Conservation (phyloP, 2,113 vertebrate species). For the Tor tambroides region DNA sequence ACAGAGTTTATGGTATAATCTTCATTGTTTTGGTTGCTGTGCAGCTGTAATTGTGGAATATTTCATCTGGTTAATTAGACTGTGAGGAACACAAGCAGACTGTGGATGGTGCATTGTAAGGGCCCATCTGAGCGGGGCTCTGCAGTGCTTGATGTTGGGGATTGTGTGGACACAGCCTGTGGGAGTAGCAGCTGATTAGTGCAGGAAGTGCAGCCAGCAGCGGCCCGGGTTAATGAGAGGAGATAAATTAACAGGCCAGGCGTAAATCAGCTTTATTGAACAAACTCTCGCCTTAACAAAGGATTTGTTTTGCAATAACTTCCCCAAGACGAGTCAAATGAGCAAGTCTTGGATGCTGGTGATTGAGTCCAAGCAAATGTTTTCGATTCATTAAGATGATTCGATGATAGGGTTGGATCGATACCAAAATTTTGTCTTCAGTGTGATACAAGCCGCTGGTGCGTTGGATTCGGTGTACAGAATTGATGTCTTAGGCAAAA, state of each 20-base stretch:
- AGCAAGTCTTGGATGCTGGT: constrained; percentile 34
- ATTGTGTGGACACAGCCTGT: constrained; percentile 50
- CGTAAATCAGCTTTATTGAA: constrained; percentile 64
- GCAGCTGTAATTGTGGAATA: constrained; percentile 30
- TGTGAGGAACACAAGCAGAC: background rate
- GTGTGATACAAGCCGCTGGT: background rate
- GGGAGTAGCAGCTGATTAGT: constrained; percentile 68
- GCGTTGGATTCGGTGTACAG: background rate
- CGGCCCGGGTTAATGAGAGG: constrained; percentile 67
- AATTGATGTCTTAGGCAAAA: background rate
- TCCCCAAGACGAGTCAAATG: constrained; percentile 51
- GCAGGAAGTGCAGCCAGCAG: constrained; percentile 66
- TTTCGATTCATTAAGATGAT: constrained; percentile 20
- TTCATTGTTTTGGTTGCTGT: constrained; percentile 42
- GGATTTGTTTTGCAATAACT: constrained; percentile 63
- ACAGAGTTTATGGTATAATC: constrained; percentile 23
- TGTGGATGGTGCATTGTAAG: constrained; percentile 2
- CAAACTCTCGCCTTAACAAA: constrained; percentile 52
- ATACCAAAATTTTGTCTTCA: background rate
- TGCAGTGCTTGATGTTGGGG: constrained; percentile 47
- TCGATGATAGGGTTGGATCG: constrained; percentile 7
- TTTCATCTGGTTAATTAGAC: constrained; percentile 37
- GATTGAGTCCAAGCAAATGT: constrained; percentile 43
- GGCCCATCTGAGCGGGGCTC: constrained; percentile 42
- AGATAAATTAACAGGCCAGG: constrained; percentile 61